phyloP scores from a whole-genome alignment of 53 echinoderm and acorn worm species.

The Paracentrotus lividus region DNA sequence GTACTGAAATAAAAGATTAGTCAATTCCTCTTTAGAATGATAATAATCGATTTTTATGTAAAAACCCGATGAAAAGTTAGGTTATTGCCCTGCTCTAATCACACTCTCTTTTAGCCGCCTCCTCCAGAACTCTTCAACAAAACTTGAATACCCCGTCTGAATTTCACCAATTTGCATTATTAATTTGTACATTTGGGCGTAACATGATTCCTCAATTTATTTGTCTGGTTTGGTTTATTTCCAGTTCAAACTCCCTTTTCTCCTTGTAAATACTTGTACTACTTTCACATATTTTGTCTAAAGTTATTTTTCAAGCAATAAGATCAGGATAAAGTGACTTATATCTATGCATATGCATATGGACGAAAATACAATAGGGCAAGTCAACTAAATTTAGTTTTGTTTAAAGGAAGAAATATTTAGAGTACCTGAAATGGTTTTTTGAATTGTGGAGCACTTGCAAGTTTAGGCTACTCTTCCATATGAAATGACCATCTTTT shows the following conservation, averaged over 20 bases:
- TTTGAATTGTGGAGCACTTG: too few species aligned
- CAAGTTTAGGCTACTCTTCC: too few species aligned
- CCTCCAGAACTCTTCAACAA: background rate
- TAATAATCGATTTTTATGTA: background rate
- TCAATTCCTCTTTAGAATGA: background rate
- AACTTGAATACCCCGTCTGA: background rate
- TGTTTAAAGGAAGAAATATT: too few species aligned
- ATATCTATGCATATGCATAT: too few species aligned
- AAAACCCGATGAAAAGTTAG: background rate
- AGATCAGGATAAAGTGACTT: too few species aligned
- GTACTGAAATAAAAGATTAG: background rate
- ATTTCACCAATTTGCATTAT: constrained; percentile 3
- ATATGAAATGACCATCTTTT: too few species aligned
- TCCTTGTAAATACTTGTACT: too few species aligned
- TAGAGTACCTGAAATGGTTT: too few species aligned
- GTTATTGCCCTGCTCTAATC: background rate
- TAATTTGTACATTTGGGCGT: background rate
- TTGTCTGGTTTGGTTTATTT: background rate
- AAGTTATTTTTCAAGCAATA: too few species aligned
- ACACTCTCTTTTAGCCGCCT: background rate
- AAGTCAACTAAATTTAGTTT: too few species aligned
- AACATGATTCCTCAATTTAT: background rate
- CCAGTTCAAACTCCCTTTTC: background rate
- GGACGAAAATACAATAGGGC: too few species aligned
- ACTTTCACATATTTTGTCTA: too few species aligned